phyloP scores from a whole-genome alignment of 2,113 vertebrate genomes.

The Ceratotherium simum region DNA sequence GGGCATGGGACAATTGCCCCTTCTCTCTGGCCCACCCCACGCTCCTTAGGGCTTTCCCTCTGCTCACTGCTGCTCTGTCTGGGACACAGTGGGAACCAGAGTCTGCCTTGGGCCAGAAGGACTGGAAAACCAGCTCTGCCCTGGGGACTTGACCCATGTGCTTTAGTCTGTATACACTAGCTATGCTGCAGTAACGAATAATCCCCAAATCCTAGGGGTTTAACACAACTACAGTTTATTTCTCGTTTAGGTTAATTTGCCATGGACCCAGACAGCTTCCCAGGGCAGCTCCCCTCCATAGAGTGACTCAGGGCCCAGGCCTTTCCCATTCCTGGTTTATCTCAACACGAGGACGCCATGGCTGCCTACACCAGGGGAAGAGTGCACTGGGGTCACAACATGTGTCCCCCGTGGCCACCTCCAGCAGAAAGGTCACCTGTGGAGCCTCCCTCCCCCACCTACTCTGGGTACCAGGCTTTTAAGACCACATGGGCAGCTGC shows the following conservation, averaged over 20 bases:
- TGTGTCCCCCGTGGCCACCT: too few species aligned
- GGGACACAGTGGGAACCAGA: not conserved
- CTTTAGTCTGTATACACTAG: too few species aligned
- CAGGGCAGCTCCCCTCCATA: not conserved
- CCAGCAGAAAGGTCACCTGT: not conserved
- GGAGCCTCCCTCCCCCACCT: not conserved
- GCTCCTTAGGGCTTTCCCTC: not conserved
- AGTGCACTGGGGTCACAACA: not conserved
- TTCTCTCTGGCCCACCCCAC: not conserved
- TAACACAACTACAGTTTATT: not conserved
- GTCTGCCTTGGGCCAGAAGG: too few species aligned
- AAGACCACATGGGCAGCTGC: too few species aligned
- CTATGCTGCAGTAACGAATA: too few species aligned
- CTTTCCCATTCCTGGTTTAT: not conserved
- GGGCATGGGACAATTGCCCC: not conserved
- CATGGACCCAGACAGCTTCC: not conserved
- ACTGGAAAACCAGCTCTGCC: not conserved
- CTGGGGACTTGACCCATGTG: too few species aligned
- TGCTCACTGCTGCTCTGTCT: not conserved
- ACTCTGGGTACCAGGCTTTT: not conserved
- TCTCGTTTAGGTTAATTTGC: not conserved
- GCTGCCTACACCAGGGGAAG: not conserved
- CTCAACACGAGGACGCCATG: rapidly evolving
- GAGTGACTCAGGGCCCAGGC: not conserved
- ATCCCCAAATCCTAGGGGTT: not conserved